A percentile compares a stretch with the other conserved stretches of the same genome.
phyloP scores from a whole-genome alignment of 2,888 invertebrate species.

The Polyploca ridens region DNA sequence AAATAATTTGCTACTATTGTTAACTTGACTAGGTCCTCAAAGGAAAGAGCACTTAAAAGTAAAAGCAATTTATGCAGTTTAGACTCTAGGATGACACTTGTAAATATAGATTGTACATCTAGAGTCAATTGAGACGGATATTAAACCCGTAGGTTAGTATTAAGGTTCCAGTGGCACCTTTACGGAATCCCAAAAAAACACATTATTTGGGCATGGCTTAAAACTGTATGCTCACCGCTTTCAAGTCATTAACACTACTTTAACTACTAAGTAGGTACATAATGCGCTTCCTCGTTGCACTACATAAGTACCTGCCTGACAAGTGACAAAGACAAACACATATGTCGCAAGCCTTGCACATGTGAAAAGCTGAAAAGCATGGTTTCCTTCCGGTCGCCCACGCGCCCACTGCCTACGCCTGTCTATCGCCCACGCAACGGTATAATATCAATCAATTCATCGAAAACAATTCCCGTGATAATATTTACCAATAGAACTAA shows the following conservation, averaged over 20 bases:
- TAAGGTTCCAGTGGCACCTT: too few species aligned
- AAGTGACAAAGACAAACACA: constrained; percentile 17
- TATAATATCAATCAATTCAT: constrained; percentile 70
- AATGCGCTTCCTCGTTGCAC: not conserved
- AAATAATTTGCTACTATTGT: not conserved
- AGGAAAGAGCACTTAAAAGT: too few species aligned
- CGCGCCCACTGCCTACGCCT: constrained; percentile 53
- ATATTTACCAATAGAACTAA: constrained; percentile 22
- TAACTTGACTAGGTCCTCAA: too few species aligned
- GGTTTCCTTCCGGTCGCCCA: constrained; percentile 81
- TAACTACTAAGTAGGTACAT: not conserved
- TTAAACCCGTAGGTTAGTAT: too few species aligned
- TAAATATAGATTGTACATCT: too few species aligned
- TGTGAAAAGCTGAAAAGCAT: constrained; percentile 62
- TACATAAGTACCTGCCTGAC: not conserved
- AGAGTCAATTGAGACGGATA: too few species aligned
- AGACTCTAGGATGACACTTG: too few species aligned
- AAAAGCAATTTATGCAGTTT: too few species aligned
- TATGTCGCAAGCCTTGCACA: constrained; percentile 40
- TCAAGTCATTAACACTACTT: not conserved
- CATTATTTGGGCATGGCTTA: not conserved
- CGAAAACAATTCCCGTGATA: constrained; percentile 64
- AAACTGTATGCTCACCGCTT: not conserved
- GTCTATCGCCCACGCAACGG: constrained; percentile 54
- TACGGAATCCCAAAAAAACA: not conserved